These are phyloP conservation scores for Pygoscelis antarcticus DNA, from an alignment of 2,113 vertebrate genomes.

Conservation along the genomic window DNA sequence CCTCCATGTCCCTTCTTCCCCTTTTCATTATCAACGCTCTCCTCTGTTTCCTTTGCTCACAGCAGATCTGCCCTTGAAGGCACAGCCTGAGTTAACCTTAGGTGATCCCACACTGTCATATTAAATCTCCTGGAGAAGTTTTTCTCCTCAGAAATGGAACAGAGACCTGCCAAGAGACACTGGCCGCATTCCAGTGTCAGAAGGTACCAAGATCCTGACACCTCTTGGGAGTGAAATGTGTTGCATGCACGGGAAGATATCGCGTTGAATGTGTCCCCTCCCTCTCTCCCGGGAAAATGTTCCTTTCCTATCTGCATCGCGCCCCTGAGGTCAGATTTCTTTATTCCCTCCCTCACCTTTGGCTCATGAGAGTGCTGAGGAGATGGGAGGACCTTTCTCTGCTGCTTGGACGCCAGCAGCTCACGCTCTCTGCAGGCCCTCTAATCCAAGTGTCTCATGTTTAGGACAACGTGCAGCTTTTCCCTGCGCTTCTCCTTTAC, in stretches of 20 bases:
- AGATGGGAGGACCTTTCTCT: not conserved
- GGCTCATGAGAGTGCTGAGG: not conserved
- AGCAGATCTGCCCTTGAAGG: not conserved
- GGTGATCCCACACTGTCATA: not conserved
- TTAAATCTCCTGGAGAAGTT: not conserved
- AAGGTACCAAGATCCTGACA: not conserved
- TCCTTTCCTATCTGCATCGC: not conserved
- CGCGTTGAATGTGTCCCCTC: rapidly evolving
- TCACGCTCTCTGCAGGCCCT: not conserved
- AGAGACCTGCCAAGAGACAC: not conserved
- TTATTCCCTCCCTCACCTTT: not conserved
- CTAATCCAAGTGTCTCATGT: not conserved
- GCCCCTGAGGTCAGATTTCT: slow-evolving; percentile 2
- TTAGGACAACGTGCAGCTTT: not conserved
- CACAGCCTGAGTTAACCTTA: not conserved
- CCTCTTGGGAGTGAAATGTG: not conserved
- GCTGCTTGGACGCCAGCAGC: not conserved
- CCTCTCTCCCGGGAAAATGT: not conserved
- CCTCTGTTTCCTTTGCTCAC: not conserved
- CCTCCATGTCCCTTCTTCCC: not conserved
- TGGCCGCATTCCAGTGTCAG: not conserved
- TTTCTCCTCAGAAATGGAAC: not conserved
- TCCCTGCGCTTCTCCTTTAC: not conserved
- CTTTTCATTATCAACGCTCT: not conserved
- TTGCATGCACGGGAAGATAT: not conserved